Percentiles rank a stretch among this genome's conserved stretches.
Conservation (phyloP, 2,113 vertebrate species). For the Pygoscelis antarcticus region DNA sequence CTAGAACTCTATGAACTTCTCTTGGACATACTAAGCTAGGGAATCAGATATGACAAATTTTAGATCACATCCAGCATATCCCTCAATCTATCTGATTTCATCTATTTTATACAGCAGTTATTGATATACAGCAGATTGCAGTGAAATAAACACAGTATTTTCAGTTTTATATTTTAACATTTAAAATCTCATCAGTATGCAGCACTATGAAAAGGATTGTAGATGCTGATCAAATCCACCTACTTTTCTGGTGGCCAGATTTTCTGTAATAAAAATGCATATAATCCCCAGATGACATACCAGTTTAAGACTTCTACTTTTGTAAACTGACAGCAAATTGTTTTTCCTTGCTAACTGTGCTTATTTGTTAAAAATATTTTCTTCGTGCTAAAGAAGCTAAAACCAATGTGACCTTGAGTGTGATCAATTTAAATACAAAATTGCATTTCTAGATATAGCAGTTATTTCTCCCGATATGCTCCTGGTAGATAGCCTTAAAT, state of each 20-base stretch:
- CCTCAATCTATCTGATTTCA: background rate
- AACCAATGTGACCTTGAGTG: background rate
- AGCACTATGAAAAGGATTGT: background rate
- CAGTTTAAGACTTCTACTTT: slow-evolving; percentile 9
- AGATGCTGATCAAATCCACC: slow-evolving; percentile 17
- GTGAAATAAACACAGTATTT: slow-evolving; percentile 21
- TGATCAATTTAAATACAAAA: slow-evolving; percentile 25
- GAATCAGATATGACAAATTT: background rate
- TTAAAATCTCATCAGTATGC: slow-evolving; percentile 14
- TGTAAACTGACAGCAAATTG: slow-evolving; percentile 13
- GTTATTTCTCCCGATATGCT: background rate
- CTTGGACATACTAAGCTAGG: background rate
- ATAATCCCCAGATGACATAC: background rate
- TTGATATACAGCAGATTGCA: background rate
- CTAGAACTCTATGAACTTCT: background rate
- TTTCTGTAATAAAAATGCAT: slow-evolving; percentile 47
- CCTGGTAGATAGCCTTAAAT: background rate
- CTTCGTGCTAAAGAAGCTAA: background rate
- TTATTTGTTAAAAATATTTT: slow-evolving; percentile 16
- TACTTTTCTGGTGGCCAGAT: slow-evolving; percentile 20
- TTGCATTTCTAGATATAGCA: background rate
- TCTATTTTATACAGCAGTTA: background rate
- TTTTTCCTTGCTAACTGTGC: background rate
- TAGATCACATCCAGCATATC: background rate
- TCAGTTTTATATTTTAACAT: slow-evolving; percentile 14